These are phyloP conservation scores for Amiota mariae DNA, from an alignment of 2,888 invertebrate genomes.

Conservation along the genomic window DNA sequence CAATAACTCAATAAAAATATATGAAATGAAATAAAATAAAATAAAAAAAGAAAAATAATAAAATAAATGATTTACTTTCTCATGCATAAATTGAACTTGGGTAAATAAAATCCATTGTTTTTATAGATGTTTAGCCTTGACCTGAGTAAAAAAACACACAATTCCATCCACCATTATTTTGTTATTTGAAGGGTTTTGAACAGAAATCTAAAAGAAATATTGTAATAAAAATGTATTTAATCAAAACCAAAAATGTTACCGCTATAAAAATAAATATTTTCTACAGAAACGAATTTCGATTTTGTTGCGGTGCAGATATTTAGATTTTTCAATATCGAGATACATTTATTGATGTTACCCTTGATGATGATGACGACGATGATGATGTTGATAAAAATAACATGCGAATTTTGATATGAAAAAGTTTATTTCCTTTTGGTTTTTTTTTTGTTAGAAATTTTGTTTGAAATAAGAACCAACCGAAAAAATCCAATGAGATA, in stretches of 20 bases:
- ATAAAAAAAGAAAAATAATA: not conserved
- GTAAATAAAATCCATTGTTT: not conserved
- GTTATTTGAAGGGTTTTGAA: too few relatives aligned
- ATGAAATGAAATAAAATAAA: not conserved
- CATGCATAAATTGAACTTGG: not conserved
- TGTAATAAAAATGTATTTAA: not conserved
- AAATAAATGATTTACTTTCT: not conserved
- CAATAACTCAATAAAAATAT: not conserved
- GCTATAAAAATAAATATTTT: not conserved
- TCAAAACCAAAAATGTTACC: slow-evolving; percentile 3
- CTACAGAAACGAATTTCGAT: not conserved
- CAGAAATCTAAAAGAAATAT: not conserved
- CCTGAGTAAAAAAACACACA: not conserved
- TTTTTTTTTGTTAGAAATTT: too few relatives aligned
- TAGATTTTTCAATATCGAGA: slow-evolving; percentile 10
- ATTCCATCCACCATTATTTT: not conserved
- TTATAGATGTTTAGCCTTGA: not conserved
- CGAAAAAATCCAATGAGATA: too few relatives aligned
- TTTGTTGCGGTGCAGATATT: not conserved
- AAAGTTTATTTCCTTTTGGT: too few relatives aligned
- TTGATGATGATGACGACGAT: not conserved
- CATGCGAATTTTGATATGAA: too few relatives aligned
- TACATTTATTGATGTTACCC: slow-evolving; percentile 7
- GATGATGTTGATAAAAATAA: too few relatives aligned
- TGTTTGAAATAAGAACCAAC: too few relatives aligned